A percentile compares a stretch with the other conserved stretches of the same genome.
Conservation (phyloP, 1,140 invertebrate species). For the Eulimnadia texana region DNA sequence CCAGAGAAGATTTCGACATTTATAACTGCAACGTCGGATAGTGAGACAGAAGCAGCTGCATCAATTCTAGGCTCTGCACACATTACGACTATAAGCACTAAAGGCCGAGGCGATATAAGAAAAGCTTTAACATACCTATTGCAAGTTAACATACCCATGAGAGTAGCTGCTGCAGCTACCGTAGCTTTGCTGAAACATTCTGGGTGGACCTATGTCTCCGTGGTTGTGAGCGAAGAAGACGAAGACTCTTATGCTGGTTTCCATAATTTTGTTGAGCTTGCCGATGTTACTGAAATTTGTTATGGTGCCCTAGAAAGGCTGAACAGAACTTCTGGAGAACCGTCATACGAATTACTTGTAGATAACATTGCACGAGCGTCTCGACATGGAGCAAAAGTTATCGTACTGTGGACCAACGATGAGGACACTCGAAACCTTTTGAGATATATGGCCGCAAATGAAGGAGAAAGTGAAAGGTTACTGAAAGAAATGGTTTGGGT, state of each 20-base stretch:
- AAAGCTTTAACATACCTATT: constrained; percentile 3
- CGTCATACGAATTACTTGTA: neutral
- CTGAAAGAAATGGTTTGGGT: constrained; percentile 18
- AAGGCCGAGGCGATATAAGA: neutral
- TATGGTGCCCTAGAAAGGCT: constrained; percentile 16
- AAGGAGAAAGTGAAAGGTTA: constrained; percentile 3
- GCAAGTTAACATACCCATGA: constrained; percentile 19
- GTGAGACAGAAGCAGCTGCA: constrained; percentile 17
- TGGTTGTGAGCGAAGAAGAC: constrained; percentile 26
- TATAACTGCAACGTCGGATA: neutral
- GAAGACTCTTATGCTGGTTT: constrained; percentile 24
- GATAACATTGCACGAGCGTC: neutral
- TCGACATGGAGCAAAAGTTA: constrained; percentile 16
- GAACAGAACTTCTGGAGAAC: neutral
- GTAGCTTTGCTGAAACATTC: constrained; percentile 26
- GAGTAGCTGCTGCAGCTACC: constrained; percentile 23
- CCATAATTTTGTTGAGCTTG: constrained; percentile 21
- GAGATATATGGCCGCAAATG: constrained; percentile 1
- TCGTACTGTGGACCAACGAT: constrained; percentile 18
- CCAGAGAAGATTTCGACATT: constrained; percentile 3
- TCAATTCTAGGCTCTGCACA: constrained; percentile 19
- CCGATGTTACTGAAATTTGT: constrained; percentile 22
- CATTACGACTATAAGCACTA: constrained; percentile 19
- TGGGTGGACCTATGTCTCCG: constrained; percentile 29
- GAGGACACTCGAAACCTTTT: constrained; percentile 21